These are phyloP conservation scores for Diplodus sargus DNA, from an alignment of 2,797 vertebrate genomes.

Conservation along the genomic window DNA sequence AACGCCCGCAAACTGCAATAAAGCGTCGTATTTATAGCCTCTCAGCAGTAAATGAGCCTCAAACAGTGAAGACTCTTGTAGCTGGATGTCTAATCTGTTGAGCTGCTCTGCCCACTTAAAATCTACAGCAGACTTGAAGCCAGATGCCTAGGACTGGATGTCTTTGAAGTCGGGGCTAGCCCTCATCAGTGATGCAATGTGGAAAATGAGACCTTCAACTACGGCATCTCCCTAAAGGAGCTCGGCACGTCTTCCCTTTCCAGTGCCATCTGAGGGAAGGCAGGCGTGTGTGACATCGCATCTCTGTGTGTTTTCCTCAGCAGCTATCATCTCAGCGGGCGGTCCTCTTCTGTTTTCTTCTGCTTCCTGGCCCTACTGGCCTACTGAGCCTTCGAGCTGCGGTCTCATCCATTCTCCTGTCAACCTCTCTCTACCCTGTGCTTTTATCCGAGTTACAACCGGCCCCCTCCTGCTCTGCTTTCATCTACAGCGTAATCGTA, in stretches of 20 bases:
- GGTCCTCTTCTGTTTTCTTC: slow-evolving; percentile 46
- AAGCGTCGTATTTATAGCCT: slow-evolving; percentile 37
- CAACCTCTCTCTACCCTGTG: slow-evolving; percentile 26
- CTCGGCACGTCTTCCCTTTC: slow-evolving; percentile 17
- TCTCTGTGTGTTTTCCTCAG: slow-evolving; percentile 38
- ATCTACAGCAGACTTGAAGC: slow-evolving; percentile 50
- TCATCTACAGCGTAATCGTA: slow-evolving; percentile 44
- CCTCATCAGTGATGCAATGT: slow-evolving; percentile 52
- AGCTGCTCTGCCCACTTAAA: slow-evolving; percentile 48
- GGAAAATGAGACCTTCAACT: slow-evolving; percentile 50
- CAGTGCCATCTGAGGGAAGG: slow-evolving; percentile 30
- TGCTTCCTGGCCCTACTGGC: slow-evolving; percentile 43
- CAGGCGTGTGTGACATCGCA: slow-evolving; percentile 23
- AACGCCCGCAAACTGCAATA: slow-evolving; percentile 19
- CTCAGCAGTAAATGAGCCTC: slow-evolving; percentile 46
- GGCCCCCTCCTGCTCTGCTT: slow-evolving; percentile 34
- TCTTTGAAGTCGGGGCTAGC: slow-evolving; percentile 56
- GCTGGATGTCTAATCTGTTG: slow-evolving; percentile 43
- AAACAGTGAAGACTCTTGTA: slow-evolving; percentile 40
- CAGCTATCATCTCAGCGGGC: slow-evolving; percentile 54
- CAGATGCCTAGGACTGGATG: slow-evolving; percentile 34
- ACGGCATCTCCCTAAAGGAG: slow-evolving; percentile 38
- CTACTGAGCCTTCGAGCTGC: slow-evolving; percentile 50
- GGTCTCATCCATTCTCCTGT: slow-evolving; percentile 46
- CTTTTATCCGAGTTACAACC: slow-evolving; percentile 49